Evolutionary conservation across 1,140 invertebrate genomes (phyloP), one percentile per base, ranked within the genome.

Genomic region (Zophobas atratus): DNA sequence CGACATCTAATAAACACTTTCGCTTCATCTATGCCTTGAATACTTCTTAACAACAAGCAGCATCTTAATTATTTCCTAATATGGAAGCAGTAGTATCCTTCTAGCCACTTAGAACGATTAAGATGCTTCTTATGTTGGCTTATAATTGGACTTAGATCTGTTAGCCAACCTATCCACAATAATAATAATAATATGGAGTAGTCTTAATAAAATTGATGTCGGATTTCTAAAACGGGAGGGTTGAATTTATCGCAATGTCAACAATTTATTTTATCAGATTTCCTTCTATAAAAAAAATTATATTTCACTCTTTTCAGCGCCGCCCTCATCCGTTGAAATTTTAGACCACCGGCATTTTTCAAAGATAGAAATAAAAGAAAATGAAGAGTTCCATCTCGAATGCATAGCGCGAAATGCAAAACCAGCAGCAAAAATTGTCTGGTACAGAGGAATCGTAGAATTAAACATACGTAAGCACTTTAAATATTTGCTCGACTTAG

Each of bases 371-470:
- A 93, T 98, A 20, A 92, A 93, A 83, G 94, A 97, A 80, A 93
- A 95, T 48, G 92, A 95, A 83, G 92, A 93, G 41, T 88, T 96
- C 33, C 90, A 91, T 38, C 86, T 98, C 60, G 94, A 95, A 80
- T 98, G 97, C 84, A 88, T 92, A 41, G 95, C 95, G 46, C 91
- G 91, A 80, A 95, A 96, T 82, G 92, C 96, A 1, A 97, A 97
- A 87, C 96, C 96, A 0, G 93, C 95, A 4, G 94, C 96, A 6
- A 92, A 92, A 85, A 95, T 98, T 67, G 90, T 94, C 55, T 98
- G 96, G 96, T 97, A 94, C 86, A 90, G 95, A 74, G 94, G 94
- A 67, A 94, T 95, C 82, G 91, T 92, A 8, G 93, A 94, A 87
- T 90, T 96, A 77, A 94, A 95, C 88, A 89, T 93, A 84, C 94